Percentiles rank a stretch among this genome's conserved stretches.
phyloP scores from a whole-genome alignment of 2,888 invertebrate genomes.

The Ctena decussata region DNA sequence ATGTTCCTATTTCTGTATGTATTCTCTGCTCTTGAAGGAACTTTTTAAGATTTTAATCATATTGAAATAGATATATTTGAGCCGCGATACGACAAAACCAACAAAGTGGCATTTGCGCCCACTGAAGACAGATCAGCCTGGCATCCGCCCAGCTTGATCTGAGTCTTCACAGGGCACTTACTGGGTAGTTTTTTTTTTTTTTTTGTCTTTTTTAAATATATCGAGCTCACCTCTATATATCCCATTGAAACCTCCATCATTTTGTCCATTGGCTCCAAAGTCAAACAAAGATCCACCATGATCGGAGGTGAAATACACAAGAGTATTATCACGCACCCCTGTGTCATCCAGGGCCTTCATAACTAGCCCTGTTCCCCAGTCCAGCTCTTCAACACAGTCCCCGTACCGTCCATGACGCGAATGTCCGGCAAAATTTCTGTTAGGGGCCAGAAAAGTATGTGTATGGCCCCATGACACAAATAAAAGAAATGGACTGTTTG shows the following conservation, averaged over 20 bases:
- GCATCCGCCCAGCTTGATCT: too few relatives aligned
- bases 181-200: too few relatives aligned
- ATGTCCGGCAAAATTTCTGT: slow-evolving; percentile 87
- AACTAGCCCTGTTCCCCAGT: slow-evolving; percentile 88
- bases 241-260: slow-evolving; percentile 83
- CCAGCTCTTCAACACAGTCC: slow-evolving; percentile 88
- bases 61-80: too few relatives aligned
- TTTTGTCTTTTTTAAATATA: too few relatives aligned
- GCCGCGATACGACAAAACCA: too few relatives aligned
- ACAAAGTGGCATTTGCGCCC: too few relatives aligned
- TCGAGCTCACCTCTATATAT: slow-evolving; percentile 73
- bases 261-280: slow-evolving; percentile 73
- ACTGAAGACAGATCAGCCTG: too few relatives aligned
- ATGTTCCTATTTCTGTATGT: too few relatives aligned
- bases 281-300: slow-evolving; percentile 87
- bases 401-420: slow-evolving; percentile 87
- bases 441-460: slow-evolving; percentile 90
- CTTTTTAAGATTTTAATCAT: too few relatives aligned
- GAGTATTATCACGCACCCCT: slow-evolving; percentile 85
- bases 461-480: slow-evolving; percentile 89
- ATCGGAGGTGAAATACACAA: slow-evolving; percentile 88
- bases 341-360: slow-evolving; percentile 83
- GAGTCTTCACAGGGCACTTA: too few relatives aligned
- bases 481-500: slow-evolving; percentile 86
- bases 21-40: too few relatives aligned